Base-by-base conservation (phyloP, 2,888 invertebrate genomes). In the Apodemia duryi region DNA sequence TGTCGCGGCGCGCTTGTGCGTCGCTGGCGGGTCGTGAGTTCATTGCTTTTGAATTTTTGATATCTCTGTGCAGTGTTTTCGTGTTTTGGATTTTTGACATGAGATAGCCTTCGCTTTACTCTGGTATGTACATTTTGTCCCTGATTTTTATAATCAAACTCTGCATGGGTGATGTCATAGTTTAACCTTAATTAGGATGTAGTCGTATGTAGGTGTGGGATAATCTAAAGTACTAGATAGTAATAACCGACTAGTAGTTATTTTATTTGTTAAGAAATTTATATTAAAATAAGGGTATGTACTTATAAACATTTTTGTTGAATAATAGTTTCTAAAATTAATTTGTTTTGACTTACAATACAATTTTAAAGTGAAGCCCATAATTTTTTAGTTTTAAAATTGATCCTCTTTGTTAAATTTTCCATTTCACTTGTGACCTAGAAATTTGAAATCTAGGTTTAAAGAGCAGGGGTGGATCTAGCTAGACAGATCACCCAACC, bases 1-100 rank as follows among this genome's bases (percentile, higher is more conserved):
- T 78, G 81, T 77, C 78, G 82, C 81, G 84, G 77, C 83, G 84
- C 84, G 85, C 81, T 77, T 80, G 81, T 79, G 81, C 81, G 77
- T 73, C 74, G 76, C 71, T 73, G 74, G 73, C 69, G 71, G 67
- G 66, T 73, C 73, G 80, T 80, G 79, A 80, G 75, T 75, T 74
- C 73, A 73, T 76, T 71, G 72, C 69, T 67, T 69, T 70, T 71
- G 69, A 68, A 72, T 73, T 72, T 71, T 61, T 61, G 69, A 72
- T 73, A 77, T 67, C 61, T 69, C 68, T 70, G 75, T 74, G 72
- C 69, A 68, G 74, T 75, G 74, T 63, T 65, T 64, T 64, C 67
- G 68, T 72, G 68, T 71, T 69, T 84, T 83, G 83, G 82, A 84
- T 76, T 73, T 70, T 77, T 77, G 84, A 82, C 73, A 90, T 91